A percentile compares a stretch with the other conserved stretches of the same genome.
Conservation (phyloP, 2,113 vertebrate species). For the Corythoichthys intestinalis region DNA sequence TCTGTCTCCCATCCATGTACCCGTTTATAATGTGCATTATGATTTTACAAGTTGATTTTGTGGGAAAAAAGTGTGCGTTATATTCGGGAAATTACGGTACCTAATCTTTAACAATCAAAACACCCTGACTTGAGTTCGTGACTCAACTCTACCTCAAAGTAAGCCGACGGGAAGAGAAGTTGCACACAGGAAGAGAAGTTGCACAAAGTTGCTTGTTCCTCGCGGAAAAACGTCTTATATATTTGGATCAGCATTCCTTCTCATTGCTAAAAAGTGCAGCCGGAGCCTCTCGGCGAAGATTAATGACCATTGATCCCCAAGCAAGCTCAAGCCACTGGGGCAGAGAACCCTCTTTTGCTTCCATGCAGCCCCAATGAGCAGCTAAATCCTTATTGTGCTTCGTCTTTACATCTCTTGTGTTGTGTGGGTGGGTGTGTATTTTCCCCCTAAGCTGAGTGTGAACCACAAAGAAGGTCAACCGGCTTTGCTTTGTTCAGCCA, state of each 20-base stretch:
- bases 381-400: conserved; percentile 59
- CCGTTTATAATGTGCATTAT: too few relatives aligned
- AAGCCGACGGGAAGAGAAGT: conserved; percentile 50
- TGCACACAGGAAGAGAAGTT: conserved; percentile 38
- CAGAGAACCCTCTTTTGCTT: conserved; percentile 39
- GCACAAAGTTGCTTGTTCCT: conserved; percentile 51
- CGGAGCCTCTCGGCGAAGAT: conserved; percentile 65
- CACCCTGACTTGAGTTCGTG: conserved; percentile 11
- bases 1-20: too few relatives aligned
- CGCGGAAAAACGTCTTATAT: conserved; percentile 54
- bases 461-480: conserved; percentile 40
- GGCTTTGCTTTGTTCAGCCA: conserved; percentile 33
- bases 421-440: conserved; percentile 9
- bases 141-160: neutral
- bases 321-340: conserved; percentile 53
- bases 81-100: too few relatives aligned
- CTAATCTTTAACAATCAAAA: neutral
- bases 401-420: conserved; percentile 10
- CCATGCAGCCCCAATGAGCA: conserved; percentile 37
- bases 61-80: too few relatives aligned
- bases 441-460: conserved; percentile 22
- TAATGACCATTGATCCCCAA: conserved; percentile 70
- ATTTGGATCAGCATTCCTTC: conserved; percentile 69
- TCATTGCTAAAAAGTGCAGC: conserved; percentile 65
- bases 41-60: too few relatives aligned